Evolutionary conservation across 1,140 invertebrate species (phyloP).

Genomic region (Drosophila repleta): DNA sequence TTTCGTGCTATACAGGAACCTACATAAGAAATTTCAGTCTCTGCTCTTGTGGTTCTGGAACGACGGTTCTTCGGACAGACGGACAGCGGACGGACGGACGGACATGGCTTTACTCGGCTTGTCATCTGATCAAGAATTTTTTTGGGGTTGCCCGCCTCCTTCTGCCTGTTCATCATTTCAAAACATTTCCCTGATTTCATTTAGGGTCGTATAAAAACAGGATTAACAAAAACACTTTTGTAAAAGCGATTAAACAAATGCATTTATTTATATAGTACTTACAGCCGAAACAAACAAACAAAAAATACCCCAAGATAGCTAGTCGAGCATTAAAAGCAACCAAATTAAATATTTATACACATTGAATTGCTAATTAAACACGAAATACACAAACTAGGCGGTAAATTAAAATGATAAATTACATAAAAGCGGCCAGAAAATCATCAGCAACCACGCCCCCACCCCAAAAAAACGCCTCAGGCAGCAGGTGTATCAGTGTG

Average conservation of each 20-base stretch:
- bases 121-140: too few species aligned
- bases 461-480: neutral
- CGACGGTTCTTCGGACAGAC: too few species aligned
- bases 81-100: too few species aligned
- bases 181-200: too few species aligned
- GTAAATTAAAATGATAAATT: conserved; percentile 72
- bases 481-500: neutral
- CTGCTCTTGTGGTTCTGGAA: too few species aligned
- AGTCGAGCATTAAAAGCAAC: conserved; percentile 27
- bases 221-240: conserved; percentile 34
- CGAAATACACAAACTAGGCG: conserved; percentile 56
- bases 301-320: conserved; percentile 8
- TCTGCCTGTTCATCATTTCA: too few species aligned
- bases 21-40: too few species aligned
- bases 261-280: conserved; percentile 26
- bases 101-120: too few species aligned
- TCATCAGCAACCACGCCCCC: conserved; percentile 1
- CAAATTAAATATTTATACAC: conserved; percentile 50
- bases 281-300: neutral
- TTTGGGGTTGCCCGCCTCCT: too few species aligned
- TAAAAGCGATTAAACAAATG: conserved; percentile 19
- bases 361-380: conserved; percentile 64
- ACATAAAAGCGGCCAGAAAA: conserved; percentile 28
- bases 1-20: too few species aligned
- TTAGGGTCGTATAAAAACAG: too few species aligned